These are phyloP conservation scores for rabbit (Oryctolagus cuniculus) DNA, from an alignment of 2,113 vertebrate species.

Conservation along the genomic window mOryCun1.1 NC_091434.1:72367501-72368000, in stretches of 20 bases:
- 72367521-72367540: too few species aligned
- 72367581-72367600: neutral
- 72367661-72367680: neutral
- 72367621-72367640: neutral
- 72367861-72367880: neutral
- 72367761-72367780: neutral
- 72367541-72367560: too few species aligned
- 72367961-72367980: too few species aligned
- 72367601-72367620: conserved; percentile 5
- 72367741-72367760: neutral
- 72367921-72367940: too few species aligned
- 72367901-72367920: too few species aligned
- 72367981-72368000: too few species aligned
- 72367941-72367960: too few species aligned
- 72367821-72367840: neutral
- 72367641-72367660: neutral
- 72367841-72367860: conserved; percentile 18
- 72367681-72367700: conserved; percentile 13
- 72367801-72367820: neutral
- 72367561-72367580: neutral
- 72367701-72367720: neutral
- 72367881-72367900: too few species aligned
- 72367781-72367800: neutral
- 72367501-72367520: too few species aligned
- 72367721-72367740: neutral